phyloP scores from a whole-genome alignment of 2,888 invertebrate genomes.

The Lymantria monacha region DNA sequence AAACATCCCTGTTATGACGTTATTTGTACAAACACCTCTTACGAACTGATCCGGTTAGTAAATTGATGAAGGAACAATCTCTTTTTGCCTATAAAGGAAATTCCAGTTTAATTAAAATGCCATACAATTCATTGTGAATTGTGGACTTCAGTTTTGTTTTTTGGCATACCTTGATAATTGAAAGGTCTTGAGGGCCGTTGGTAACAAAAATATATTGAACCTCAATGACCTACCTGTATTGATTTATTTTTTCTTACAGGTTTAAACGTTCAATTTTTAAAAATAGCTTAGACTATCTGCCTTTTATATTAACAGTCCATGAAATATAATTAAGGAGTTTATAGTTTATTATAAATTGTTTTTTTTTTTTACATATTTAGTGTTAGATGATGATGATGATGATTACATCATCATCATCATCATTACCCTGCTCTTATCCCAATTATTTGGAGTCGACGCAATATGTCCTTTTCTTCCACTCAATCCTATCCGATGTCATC shows the following conservation, averaged over 20 bases:
- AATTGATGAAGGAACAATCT: conserved; percentile 6
- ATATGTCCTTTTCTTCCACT: too few species aligned
- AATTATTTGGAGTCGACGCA: too few species aligned
- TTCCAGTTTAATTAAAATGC: conserved; percentile 13
- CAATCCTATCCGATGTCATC: too few species aligned
- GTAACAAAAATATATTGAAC: conserved; percentile 12
- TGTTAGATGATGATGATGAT: too few species aligned
- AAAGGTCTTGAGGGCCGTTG: conserved; percentile 11
- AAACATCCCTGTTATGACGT: background rate
- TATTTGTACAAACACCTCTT: background rate
- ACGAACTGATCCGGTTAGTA: background rate
- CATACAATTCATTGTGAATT: conserved; percentile 1
- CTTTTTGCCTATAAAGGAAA: conserved; percentile 1
- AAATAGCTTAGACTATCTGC: too few species aligned
- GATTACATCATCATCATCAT: too few species aligned
- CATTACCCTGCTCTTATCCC: too few species aligned
- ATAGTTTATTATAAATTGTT: too few species aligned
- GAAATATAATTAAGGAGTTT: too few species aligned
- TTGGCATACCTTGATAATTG: conserved; percentile 9
- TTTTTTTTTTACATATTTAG: too few species aligned
- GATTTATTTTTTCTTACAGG: background rate
- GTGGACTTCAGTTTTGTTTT: conserved; percentile 2
- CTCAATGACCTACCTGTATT: conserved; percentile 6
- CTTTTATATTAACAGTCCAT: too few species aligned
- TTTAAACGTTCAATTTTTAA: too few species aligned